Evolutionary conservation across 1,140 invertebrate species (phyloP), one percentile per base, ranked within the genome.

Genomic region (Zaprionus ghesquierei): DNA sequence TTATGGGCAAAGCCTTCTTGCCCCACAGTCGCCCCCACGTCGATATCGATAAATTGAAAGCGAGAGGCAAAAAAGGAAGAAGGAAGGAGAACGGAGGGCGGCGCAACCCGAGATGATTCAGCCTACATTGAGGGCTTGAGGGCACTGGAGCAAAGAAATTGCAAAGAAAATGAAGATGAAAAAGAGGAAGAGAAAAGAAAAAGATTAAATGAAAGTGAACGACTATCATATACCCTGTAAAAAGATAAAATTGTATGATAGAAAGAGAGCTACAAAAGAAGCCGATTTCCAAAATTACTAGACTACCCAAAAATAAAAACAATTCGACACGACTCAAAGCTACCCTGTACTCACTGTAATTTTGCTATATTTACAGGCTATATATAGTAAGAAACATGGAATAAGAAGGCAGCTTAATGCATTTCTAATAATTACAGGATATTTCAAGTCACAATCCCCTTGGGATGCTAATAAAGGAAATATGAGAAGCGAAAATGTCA

Each of bases 401-500:
- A n/a, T n/a, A n/a, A n/a, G n/a, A n/a, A n/a, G n/a, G n/a, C n/a
- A n/a, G n/a, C n/a, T n/a, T n/a, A n/a, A n/a, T n/a, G n/a, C n/a
- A n/a, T n/a, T n/a, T n/a, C n/a, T 20, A 46, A 46, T 22, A 46
- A 22, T 46, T 46, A 46, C 41, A 46, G 41, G 41, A 9, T 46
- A 20, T 46, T 12, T 2, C 18, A 20, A 46, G 58, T 59, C 54
- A 71, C 81, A 69, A 64, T 33, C 22, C 22, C 20, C 23, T 41
- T 35, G 44, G 41, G 53, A 56, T 58, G 53, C 55, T 68, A 55
- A 68, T 72, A 68, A 68, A 71, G 27, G 59, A 66, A 73, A 73
- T 69, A 56, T 61, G 70, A 69, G 56, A 69, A 69, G n/a, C 64
- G 44, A 61, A 65, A 73, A 61, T 69, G 61, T 71, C 69, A 44